These are phyloP conservation scores for Gracilinanus agilis DNA, from an alignment of 2,113 vertebrate species.

Conservation along the genomic window DNA sequence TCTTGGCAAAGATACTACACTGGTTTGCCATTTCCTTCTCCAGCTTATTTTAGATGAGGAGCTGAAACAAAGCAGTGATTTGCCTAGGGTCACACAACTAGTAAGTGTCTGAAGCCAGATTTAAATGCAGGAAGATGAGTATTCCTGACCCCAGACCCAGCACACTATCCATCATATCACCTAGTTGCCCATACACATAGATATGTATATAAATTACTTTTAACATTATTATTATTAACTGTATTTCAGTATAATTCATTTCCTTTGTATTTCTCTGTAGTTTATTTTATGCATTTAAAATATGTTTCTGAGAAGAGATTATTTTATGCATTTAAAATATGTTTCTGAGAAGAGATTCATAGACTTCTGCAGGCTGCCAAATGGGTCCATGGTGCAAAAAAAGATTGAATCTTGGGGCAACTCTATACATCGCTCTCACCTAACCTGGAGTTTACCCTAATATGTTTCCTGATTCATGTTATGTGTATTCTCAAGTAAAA, in stretches of 20 bases:
- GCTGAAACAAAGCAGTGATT: no score
- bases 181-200: neutral
- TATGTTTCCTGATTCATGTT: neutral
- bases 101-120: no score
- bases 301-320: neutral
- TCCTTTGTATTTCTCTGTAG: neutral
- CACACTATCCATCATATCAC: no score
- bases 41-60: no score
- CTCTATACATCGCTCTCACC: neutral
- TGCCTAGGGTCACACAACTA: no score
- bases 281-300: neutral
- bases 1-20: no score
- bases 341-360: neutral
- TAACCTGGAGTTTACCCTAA: slow-evolving; percentile 38
- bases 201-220: neutral
- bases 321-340: neutral
- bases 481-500: slow-evolving; percentile 56
- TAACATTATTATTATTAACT: neutral
- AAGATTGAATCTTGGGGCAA: neutral
- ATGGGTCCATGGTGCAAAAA: neutral
- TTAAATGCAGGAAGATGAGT: no score
- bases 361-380: neutral
- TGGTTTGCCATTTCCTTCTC: no score
- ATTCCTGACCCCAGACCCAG: no score
- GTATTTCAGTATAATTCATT: neutral